Evolutionary conservation across 2,113 vertebrate species (phyloP), one percentile per base, ranked within the genome.

Genomic region (Carlito syrichta): DNA sequence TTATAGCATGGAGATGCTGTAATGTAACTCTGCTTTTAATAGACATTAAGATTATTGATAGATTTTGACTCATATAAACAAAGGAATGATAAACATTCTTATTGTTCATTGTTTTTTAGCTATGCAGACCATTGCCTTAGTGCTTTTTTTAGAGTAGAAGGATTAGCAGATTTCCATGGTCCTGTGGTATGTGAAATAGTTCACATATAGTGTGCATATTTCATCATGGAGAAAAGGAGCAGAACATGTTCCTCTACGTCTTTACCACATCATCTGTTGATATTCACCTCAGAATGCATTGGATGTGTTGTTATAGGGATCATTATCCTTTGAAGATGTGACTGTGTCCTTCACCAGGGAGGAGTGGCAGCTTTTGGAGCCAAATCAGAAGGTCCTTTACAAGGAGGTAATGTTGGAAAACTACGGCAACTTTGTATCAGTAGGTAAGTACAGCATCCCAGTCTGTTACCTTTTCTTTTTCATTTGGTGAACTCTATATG

Each of bases 341-440:
- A 68, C 83, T 56, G 94, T 97, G 50, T 35, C 7, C 52, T 94
- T 97, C 69, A 88, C 63, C 71, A 43, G 32, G 77, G 88, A 97
- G 16, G 96, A 97, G 35, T 97, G 96, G 96, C 74, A 20, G 43
- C 32, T 94, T 2, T 25, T 97, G 78, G 60, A 63, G 38, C 62
- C 22, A 0, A 30, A 45, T 66, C 94, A 97, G 71, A 91, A 83
- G 84, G 54, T 85, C 40, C 89, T 96, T 2, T 97, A 81, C 56
- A 23, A 68, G 73, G 89, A 97, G 1, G 89, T 97, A 27, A 97
- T 96, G 89, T 19, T 89, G 56, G 96, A 96, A 50, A 97, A 89
- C 66, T 97, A 94, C 63, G 52, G 4, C 35, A 89, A 94, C 78
- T 50, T 92, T 0, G 40, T 94, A 3, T 92, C 88, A 38, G 8